Percentiles rank a stretch among this genome's conserved stretches.
Evolutionary conservation across 2,113 vertebrate species (phyloP).

Genomic region (Dipodomys merriami): DNA sequence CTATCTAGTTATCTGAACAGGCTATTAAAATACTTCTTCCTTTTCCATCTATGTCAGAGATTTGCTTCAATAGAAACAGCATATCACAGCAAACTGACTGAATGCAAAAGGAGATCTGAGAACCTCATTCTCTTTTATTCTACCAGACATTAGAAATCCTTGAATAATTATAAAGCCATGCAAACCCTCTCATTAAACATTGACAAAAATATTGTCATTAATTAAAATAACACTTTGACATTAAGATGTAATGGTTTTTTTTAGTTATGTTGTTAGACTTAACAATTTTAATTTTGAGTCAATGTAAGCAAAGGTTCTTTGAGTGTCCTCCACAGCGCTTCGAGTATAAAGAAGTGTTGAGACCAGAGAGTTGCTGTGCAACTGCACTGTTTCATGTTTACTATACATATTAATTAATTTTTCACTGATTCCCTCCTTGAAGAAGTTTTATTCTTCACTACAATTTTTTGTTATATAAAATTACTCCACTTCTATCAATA

Average conservation of each 20-base stretch:
- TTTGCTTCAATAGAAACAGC: background rate
- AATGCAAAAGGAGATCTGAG: background rate
- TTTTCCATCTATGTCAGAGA: background rate
- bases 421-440: conserved; percentile 3
- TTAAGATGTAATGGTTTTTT: conserved; percentile 31
- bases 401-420: background rate
- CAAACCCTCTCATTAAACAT: background rate
- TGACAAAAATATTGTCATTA: conserved; percentile 29
- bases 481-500: conserved; percentile 19
- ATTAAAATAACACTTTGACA: conserved; percentile 18
- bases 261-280: background rate
- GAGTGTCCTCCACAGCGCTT: background rate
- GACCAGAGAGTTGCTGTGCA: background rate
- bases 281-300: conserved; percentile 9
- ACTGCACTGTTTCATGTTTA: background rate
- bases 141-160: conserved; percentile 8
- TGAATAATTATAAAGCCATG: background rate
- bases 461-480: background rate
- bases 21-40: background rate
- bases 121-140: background rate
- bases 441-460: background rate
- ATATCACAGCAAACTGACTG: background rate
- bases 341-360: background rate
- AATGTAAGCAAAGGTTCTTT: background rate
- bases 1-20: background rate